Evolutionary conservation across 1,140 invertebrate species (phyloP).

Genomic region (Trachelipus rathkii): DNA sequence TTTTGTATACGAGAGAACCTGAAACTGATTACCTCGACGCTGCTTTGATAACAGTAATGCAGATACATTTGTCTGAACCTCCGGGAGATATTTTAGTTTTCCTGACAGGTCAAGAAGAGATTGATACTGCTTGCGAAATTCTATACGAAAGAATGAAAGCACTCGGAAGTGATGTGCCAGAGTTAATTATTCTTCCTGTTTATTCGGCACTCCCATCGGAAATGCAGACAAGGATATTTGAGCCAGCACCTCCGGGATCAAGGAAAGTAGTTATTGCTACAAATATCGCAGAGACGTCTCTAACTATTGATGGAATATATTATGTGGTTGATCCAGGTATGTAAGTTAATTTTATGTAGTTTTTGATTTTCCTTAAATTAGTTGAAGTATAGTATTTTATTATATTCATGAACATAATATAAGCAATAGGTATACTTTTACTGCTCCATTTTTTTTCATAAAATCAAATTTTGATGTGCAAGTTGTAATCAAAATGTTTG

Average conservation of each 20-base stretch:
- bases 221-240: slow-evolving; percentile 99
- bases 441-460: too few relatives aligned
- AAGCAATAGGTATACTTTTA: too few relatives aligned
- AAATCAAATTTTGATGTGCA: too few relatives aligned
- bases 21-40: slow-evolving; percentile 99
- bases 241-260: slow-evolving; percentile 94
- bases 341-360: background rate
- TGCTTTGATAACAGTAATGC: slow-evolving; percentile 96
- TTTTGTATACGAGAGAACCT: slow-evolving; percentile 96
- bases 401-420: too few relatives aligned
- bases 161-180: slow-evolving; percentile 92
- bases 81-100: slow-evolving; percentile 92
- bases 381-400: too few relatives aligned
- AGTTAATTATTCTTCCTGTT: slow-evolving; percentile 95
- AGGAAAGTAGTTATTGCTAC: slow-evolving; percentile 98
- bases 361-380: too few relatives aligned
- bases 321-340: slow-evolving; percentile 94
- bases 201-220: slow-evolving; percentile 98
- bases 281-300: slow-evolving; percentile 97
- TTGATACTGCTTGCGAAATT: slow-evolving; percentile 98
- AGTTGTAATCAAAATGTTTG: too few relatives aligned
- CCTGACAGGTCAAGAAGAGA: slow-evolving; percentile 94
- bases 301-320: slow-evolving; percentile 98
- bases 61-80: slow-evolving; percentile 96
- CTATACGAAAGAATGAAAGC: slow-evolving; percentile 98